Evolutionary conservation across 2,113 vertebrate species (phyloP), one percentile per base, ranked within the genome.

Genomic region (Mastomys natalensis): DNA sequence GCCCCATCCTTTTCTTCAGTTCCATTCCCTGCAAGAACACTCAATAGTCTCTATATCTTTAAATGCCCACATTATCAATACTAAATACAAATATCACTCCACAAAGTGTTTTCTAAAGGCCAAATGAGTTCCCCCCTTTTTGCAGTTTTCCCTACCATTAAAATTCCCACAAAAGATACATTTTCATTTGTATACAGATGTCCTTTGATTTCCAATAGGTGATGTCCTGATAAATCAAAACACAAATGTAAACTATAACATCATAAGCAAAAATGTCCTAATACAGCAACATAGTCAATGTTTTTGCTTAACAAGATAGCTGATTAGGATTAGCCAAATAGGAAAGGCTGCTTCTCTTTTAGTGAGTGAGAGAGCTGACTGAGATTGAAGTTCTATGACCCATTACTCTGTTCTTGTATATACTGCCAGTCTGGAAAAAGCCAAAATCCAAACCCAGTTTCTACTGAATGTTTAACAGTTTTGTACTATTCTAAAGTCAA

Each of bases 361-460:
- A 34, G 8, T 22, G 2, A 11, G 15, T 22, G 2, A 11, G 15
- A 26, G 15, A 62, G 31, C 6, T 68, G 21, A n/a, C 55, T 53
- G 7, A 3, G 10, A 78, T 37, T 55, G 17, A 1, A 8, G 2
- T 19, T 40, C 51, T 70, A 7, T 12, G 66, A 43, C 53, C 11
- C 34, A 70, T 3, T 7, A 4, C 4, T 64, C 17, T 7, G 13
- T 7, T 13, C 3, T 21, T 8, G 2, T 12, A 40, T 8, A 12
- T 51, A 3, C 26, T 29, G 2, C 53, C 64, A 40, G 15, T 29
- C 37, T 55, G 13, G 7, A 31, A 24, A 85, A 55, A 19, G 22
- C 7, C n/a, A 76, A 53, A 66, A 16, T 66, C 11, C 2, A 58
- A 45, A 31, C 2, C 31, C 11, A 26, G 11, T 26, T 64, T 43